Evolutionary conservation across 2,888 invertebrate genomes (phyloP), one percentile per base, ranked within the genome.

Genomic region (Sussaba pulchella): DNA sequence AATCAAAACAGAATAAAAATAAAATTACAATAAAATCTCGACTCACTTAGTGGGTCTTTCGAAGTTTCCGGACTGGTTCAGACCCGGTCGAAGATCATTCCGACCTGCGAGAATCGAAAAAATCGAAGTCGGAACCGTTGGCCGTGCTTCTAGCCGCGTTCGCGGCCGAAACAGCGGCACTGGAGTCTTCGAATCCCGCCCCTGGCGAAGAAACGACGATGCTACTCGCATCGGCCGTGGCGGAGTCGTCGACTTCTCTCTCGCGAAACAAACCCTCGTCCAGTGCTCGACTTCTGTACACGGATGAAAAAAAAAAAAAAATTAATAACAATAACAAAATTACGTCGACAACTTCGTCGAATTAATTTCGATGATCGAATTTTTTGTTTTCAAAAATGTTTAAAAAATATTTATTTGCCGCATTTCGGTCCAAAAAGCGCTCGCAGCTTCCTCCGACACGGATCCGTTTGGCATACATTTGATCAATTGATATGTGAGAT

Each of bases 31-130:
- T 6, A 6, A 17, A 31, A 43, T 43, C 52, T 76, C 2, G 47
- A 88, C 88, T 89, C 85, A 90, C 90, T 87, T 89, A 76, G 84
- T 87, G 31, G 85, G 82, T 73, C 72, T 85, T 71, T 74, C 86
- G 83, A 86, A 87, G 72, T 81, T 87, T 64, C 84, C 52, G 63
- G 73, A 82, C 71, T 87, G 86, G 80, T 61, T 86, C 36, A 84
- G 84, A 82, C 82, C 41, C 1, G 59, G 21, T 90, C 88, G 64
- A 84, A 75, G 70, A 73, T 83, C 87, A 76, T 88, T 89, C 70
- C 88, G 89, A 79, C 85, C 90, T 89, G 70, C 36, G 74, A 63
- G 52, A 8, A 39, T 26, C 36, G 4, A n/a, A 9, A 47, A 9
- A 59, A 19, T 41, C 8, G 67, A 83, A 83, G 41, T 89, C 88